Evolutionary conservation across 2,113 vertebrate genomes (phyloP), one percentile per base, ranked within the genome.

Genomic region (Ancistrus triradiatus): DNA sequence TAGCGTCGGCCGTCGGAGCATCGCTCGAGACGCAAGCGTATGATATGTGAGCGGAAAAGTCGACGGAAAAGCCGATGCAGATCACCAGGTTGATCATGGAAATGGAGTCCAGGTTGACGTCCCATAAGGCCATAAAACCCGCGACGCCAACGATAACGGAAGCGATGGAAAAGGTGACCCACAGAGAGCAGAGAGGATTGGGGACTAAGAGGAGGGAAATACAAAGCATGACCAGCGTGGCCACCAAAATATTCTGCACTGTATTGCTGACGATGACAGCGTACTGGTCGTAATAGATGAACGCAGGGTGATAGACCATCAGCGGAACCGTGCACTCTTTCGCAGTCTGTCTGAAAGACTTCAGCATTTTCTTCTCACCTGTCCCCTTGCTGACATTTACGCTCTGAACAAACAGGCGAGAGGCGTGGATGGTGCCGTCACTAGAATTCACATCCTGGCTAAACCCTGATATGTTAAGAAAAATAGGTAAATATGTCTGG

Each of bases 351-450:
- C 90, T 79, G 10, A 93, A 65, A 19, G 83, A 61, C 1, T 24
- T 55, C 80, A 84, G 73, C 79, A 85, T 67, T 9, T 76, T 74
- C 48, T 86, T 79, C 72, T 81, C 62, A 2, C 65, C 33, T 10
- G 70, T 25, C 38, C n/a, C n/a, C n/a, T n/a, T n/a, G n/a, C n/a
- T n/a, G n/a, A 71, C 74, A 63, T 46, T 74, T 2, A 77, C 49
- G 7, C 82, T 90, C 77, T 91, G 87, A 65, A 91, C 49, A 27
- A 90, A 91, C 53, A 88, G 86, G 50, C 77, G 72, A 52, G 87
- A 88, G 21, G 85, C 69, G 73, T 31, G 56, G 67, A 86, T 84
- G 4, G 59, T 49, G 11, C 59, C 33, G 19, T 71, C 68, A 7
- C 73, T 78, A 37, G 82, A 51, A 61, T 86, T 78, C 0, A 89